A percentile compares a stretch with the other conserved stretches of the same genome.
These are phyloP conservation scores for Oreochromis mossambicus DNA, from an alignment of 2,797 vertebrate species.

Conservation along the genomic window DNA sequence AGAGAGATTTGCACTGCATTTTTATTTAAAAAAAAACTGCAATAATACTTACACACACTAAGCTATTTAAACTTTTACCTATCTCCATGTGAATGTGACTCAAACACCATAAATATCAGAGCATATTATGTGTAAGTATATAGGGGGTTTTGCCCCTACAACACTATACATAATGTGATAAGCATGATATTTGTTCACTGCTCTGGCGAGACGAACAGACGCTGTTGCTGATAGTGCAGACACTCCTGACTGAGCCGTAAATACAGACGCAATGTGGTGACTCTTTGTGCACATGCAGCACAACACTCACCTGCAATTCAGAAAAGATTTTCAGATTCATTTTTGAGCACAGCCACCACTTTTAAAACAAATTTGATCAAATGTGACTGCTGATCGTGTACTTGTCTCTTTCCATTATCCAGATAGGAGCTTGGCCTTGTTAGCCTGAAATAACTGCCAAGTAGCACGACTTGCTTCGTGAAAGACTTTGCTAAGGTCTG, in stretches of 20 bases:
- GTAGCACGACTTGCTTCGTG: neutral
- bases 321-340: neutral
- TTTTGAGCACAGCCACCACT: neutral
- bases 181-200: neutral
- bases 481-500: neutral
- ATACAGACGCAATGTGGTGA: neutral
- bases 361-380: neutral
- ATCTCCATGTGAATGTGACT: neutral
- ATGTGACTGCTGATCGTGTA: neutral
- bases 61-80: neutral
- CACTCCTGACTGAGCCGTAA: neutral
- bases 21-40: too few species aligned
- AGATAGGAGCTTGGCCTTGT: neutral
- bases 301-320: neutral
- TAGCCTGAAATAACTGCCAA: neutral
- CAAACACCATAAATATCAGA: neutral
- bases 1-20: neutral
- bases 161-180: neutral
- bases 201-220: neutral
- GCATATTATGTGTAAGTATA: neutral
- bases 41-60: neutral
- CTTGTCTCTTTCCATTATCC: neutral
- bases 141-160: rapidly evolving
- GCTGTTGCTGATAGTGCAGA: neutral
- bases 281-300: neutral